A percentile compares a stretch with the other conserved stretches of the same genome.
Conservation (phyloP, 2,113 vertebrate species). For the Spheniscus mendiculus region DNA sequence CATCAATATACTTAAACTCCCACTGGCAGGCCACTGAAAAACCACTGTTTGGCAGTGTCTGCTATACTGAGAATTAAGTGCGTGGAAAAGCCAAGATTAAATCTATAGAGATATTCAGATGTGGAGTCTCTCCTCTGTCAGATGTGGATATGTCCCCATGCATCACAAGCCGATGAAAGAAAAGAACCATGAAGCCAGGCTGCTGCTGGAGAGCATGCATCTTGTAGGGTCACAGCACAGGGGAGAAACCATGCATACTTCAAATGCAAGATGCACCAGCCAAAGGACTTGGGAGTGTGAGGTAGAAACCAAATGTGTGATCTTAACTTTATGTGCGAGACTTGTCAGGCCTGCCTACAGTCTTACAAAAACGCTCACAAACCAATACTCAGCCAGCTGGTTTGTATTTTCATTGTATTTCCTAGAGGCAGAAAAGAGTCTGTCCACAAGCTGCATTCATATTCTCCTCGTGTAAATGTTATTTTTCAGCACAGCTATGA, state of each 20-base stretch:
- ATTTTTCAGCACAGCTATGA: conserved; percentile 35
- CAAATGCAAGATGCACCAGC: neutral
- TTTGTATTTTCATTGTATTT: conserved; percentile 9
- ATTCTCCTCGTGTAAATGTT: conserved; percentile 23
- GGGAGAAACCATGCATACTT: neutral
- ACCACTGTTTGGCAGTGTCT: neutral
- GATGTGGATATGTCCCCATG: neutral
- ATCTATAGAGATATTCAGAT: neutral
- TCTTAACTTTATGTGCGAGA: neutral
- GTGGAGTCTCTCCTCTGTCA: neutral
- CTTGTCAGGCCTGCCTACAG: neutral
- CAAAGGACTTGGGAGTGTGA: neutral
- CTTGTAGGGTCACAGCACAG: neutral
- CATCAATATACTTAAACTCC: neutral
- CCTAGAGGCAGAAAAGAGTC: conserved; percentile 2
- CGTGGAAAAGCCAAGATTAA: neutral
- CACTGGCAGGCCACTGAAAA: neutral
- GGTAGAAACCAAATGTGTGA: neutral
- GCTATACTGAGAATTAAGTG: neutral
- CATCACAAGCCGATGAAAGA: neutral
- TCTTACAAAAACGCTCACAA: neutral
- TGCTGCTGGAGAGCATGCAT: neutral
- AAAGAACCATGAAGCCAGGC: neutral
- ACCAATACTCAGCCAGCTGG: neutral
- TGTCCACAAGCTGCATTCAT: neutral